Evolutionary conservation across 2,113 vertebrate genomes (phyloP), one percentile per base, ranked within the genome.

Genomic region (Colossoma macropomum): DNA sequence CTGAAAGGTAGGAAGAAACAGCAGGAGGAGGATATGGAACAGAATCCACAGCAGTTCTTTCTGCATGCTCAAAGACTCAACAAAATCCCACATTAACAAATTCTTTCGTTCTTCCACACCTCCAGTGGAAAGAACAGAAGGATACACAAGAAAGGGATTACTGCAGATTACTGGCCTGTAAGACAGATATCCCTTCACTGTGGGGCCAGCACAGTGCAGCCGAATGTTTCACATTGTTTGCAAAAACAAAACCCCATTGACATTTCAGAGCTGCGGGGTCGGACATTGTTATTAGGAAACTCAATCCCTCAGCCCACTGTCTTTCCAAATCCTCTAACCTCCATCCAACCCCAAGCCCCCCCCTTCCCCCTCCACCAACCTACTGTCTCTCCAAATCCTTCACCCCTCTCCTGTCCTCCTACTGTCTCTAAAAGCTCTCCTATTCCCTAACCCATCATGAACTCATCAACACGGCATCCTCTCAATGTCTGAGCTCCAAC

Each of bases 161-260:
- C 23, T 75, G 84, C 65, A 83, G 90, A 80, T 92, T 85, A 89
- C 28, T 28, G 21, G 21, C 66, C 86, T 41, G 78, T 76, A 78
- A 71, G 59, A 41, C 5, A 45, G 72, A 78, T 19, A 80, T 65
- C 23, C 77, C 81, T 82, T 17, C 28, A 62, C 38, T 76, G 38
- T 41, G 8, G 48, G 8, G 16, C 45, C 50, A 52, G 52, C 28
- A 45, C 41, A 77, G 69, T 45, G 74, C 77, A 70, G 88, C 84
- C 60, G 76, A 68, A 87, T 86, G 90, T 88, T 92, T 90, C 86
- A 90, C 88, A 92, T 92, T 91, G 91, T 93, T 84, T 88, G 82
- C 86, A 85, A 91, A 91, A 92, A 93, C 87, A 92, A 93, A 94
- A 92, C 89, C 91, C 75, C 48, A 84, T 1, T 92, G 93, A 93